Conservation (phyloP, 2,797 vertebrate genomes). For the Lepilemur septentrionalis region DNA sequence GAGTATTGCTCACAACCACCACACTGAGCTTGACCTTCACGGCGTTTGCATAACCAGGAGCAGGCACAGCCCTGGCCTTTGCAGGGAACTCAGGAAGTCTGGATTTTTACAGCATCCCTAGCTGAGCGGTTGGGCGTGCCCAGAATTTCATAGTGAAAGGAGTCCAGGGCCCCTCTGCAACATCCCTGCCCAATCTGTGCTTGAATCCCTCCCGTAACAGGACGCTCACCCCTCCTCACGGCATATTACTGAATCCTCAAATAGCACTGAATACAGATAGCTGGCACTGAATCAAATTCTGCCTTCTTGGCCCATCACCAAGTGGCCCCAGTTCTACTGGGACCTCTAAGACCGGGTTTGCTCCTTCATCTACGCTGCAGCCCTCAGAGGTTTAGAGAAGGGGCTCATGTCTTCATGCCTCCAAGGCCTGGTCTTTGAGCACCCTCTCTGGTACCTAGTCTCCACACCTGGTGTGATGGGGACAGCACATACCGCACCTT, state of each 20-base stretch:
- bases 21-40: neutral
- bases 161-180: neutral
- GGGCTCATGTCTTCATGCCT: neutral
- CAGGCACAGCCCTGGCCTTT: neutral
- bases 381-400: neutral
- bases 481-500: fast-evolving
- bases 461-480: neutral
- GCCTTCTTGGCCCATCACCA: neutral
- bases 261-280: neutral
- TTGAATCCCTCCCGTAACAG: neutral
- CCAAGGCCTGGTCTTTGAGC: neutral
- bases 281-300: neutral
- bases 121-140: neutral
- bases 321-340: neutral
- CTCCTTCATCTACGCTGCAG: neutral
- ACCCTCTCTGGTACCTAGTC: neutral
- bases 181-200: neutral
- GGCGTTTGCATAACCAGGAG: neutral
- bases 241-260: neutral
- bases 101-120: neutral
- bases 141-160: neutral
- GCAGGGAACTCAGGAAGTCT: neutral
- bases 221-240: neutral
- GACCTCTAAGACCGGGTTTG: neutral
- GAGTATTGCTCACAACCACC: neutral